phyloP scores from a whole-genome alignment of 1,140 invertebrate genomes.

The Eciton burchellii region DNA sequence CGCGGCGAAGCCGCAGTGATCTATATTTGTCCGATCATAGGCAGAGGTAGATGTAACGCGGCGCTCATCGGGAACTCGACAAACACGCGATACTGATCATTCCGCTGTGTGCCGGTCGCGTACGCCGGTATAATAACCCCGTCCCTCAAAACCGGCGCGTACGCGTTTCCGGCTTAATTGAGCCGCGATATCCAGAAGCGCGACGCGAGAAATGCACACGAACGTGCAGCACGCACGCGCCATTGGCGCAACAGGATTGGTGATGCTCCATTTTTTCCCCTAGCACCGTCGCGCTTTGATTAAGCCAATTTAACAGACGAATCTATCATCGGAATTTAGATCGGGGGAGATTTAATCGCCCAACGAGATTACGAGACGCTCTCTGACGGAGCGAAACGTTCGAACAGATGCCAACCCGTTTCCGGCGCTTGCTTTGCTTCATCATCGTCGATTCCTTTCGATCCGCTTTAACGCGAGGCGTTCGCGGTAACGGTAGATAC shows the following conservation, averaged over 20 bases:
- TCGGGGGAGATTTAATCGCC: too few relatives aligned
- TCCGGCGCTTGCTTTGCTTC: too few relatives aligned
- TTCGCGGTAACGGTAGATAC: constrained; percentile 19
- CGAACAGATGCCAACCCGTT: too few relatives aligned
- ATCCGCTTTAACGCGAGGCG: constrained; percentile 7
- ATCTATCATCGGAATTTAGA: too few relatives aligned
- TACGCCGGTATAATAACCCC: constrained; percentile 53
- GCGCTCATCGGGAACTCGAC: constrained; percentile 69
- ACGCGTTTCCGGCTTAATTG: constrained; percentile 34
- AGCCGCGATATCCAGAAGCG: neutral
- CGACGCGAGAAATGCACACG: constrained; percentile 20
- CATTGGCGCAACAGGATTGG: neutral
- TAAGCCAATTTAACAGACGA: too few relatives aligned
- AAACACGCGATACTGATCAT: constrained; percentile 77
- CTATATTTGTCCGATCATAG: constrained; percentile 70
- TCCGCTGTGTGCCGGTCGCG: constrained; percentile 5
- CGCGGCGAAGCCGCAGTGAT: constrained; percentile 53
- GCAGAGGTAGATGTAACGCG: constrained; percentile 55
- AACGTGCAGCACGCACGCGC: neutral
- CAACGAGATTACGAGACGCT: too few relatives aligned
- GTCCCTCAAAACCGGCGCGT: constrained; percentile 44
- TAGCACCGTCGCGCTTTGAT: too few relatives aligned
- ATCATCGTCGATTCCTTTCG: too few relatives aligned
- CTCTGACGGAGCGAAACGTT: too few relatives aligned
- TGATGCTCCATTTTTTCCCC: too few relatives aligned